Evolutionary conservation across 2,797 vertebrate genomes (phyloP).

Genomic region (Cryptoprocta ferox): DNA sequence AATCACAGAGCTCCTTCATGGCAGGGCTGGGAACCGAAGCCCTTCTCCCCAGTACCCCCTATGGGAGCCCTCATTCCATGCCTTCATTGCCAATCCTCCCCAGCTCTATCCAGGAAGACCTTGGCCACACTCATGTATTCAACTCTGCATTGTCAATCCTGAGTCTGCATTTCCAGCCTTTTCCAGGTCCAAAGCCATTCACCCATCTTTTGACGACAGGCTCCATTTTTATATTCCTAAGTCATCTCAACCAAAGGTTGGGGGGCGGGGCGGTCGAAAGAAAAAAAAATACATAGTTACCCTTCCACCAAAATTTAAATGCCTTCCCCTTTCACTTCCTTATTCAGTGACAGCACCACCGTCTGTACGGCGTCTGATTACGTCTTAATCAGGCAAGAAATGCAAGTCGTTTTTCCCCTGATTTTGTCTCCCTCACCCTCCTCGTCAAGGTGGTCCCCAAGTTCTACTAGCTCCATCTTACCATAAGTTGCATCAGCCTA

Average conservation of each 20-base stretch:
- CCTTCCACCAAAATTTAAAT: neutral
- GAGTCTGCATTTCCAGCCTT: neutral
- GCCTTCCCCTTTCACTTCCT: neutral
- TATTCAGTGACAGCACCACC: neutral
- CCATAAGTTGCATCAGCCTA: neutral
- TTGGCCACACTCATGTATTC: neutral
- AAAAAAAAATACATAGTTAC: neutral
- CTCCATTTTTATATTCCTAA: neutral
- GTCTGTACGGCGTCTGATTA: no score
- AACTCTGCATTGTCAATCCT: no score
- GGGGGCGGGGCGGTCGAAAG: neutral
- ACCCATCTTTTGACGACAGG: neutral
- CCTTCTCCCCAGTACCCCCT: neutral
- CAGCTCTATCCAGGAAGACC: neutral
- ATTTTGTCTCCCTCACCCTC: neutral
- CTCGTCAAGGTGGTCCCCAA: neutral
- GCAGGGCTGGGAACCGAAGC: neutral
- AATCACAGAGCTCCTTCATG: neutral
- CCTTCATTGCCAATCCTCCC: neutral
- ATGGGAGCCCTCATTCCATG: rapidly evolving
- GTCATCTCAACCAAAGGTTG: neutral
- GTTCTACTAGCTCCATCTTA: neutral
- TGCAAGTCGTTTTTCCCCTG: neutral
- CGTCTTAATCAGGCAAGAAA: neutral
- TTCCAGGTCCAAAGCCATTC: neutral